Base-by-base conservation (phyloP, 2,113 vertebrate genomes). In the Triplophysa dalaica region DNA sequence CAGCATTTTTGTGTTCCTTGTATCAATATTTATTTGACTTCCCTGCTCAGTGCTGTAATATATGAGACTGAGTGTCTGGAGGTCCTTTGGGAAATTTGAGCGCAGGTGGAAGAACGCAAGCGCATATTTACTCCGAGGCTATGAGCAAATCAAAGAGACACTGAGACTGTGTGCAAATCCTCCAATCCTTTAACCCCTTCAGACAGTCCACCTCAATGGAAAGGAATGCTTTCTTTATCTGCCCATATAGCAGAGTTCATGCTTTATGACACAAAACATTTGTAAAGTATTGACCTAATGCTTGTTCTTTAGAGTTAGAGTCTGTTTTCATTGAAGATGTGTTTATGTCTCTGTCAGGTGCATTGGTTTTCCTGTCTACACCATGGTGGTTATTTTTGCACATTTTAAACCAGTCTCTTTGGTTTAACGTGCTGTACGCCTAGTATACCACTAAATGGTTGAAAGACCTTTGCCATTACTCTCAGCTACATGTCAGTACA, bases 281-380 rank as follows among this genome's bases (percentile, higher is more conserved):
- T 16, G 4, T 14, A 17, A 52, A 17, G 50, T 16, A 17, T 52
- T 16, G 4, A 16, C 17, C 50, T 5, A 14, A 52, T 29, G 48
- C 16, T 7, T 19, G 48, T 70, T 29, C 29, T 19, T 70, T 52
- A 1, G 16, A 70, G 0, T 4, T 11, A 54, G 17, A 70, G 4
- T 12, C 19, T n/a, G 19, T 24, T 33, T 61, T 41, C 17, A 12
- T 62, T 24, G 13, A 10, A 17, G 74, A 11, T 17, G 67, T 29
- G 2, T 62, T 60, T 50, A 56, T 56, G 8, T 43, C 26, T 38
- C 8, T 62, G 1, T 4, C 16, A n/a, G 50, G 75, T 76, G 13
- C 21, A 19, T 83, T 83, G 80, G 85, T 82, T 86, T 86, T 84
- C 82, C 85, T 84, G 77, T 84, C 77, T 84, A 50, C 65, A 79